phyloP scores from a whole-genome alignment of 2,113 vertebrate species.

The Entelurus aequoreus region DNA sequence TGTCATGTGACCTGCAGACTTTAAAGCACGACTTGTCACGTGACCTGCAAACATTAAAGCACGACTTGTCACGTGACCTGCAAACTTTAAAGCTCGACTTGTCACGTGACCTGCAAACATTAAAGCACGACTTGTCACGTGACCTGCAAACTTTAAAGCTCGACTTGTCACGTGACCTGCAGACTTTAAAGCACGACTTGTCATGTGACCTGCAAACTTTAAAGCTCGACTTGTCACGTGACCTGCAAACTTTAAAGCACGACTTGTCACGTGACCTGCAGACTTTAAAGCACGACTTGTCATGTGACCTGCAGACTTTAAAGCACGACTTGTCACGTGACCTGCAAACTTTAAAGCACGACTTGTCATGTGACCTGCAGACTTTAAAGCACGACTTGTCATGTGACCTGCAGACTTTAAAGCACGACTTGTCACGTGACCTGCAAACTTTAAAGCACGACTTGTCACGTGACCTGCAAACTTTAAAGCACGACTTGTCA shows the following conservation, averaged over 20 bases:
- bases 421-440: too few species aligned
- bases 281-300: too few species aligned
- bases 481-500: too few species aligned
- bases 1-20: slow-evolving; percentile 1
- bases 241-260: slow-evolving; percentile 19
- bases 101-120: too few species aligned
- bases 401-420: too few species aligned
- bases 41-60: slow-evolving; percentile 16
- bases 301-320: not conserved
- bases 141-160: too few species aligned
- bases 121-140: slow-evolving; percentile 25
- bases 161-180: too few species aligned
- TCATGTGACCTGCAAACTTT: not conserved
- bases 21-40: too few species aligned
- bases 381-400: slow-evolving; percentile 33
- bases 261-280: slow-evolving; percentile 5
- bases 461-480: slow-evolving; percentile 3
- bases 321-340: slow-evolving; percentile 22
- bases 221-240: too few species aligned
- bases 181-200: slow-evolving; percentile 33
- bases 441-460: slow-evolving; percentile 21
- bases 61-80: slow-evolving; percentile 8
- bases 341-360: too few species aligned
- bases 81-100: too few species aligned
- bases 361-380: too few species aligned